Evolutionary conservation across 2,113 vertebrate species (phyloP).

Genomic region (Aegithalos caudatus): DNA sequence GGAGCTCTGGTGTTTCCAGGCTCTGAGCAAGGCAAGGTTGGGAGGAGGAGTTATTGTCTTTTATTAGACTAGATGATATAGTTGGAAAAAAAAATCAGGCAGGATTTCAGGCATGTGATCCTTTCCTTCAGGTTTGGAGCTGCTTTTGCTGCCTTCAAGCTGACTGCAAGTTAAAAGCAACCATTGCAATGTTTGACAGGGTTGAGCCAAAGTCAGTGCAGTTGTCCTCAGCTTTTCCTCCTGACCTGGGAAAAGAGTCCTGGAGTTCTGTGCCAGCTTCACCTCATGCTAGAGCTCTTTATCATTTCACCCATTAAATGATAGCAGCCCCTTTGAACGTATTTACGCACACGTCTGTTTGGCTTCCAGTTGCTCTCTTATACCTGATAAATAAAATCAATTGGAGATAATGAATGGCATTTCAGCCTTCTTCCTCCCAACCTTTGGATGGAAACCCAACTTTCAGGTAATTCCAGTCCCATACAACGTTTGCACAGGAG

Average conservation of each 20-base stretch:
- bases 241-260: background rate
- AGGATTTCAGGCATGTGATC: background rate
- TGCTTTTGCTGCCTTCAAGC: background rate
- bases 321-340: background rate
- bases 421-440: background rate
- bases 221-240: background rate
- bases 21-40: slow-evolving; percentile 37
- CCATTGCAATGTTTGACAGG: background rate
- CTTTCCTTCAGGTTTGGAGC: slow-evolving; percentile 25
- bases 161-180: background rate
- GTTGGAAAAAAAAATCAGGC: background rate
- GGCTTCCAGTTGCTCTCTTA: background rate
- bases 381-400: background rate
- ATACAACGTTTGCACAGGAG: background rate
- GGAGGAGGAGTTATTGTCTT: slow-evolving; percentile 59
- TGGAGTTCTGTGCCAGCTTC: background rate
- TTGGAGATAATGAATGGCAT: background rate
- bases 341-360: background rate
- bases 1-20: slow-evolving; percentile 53
- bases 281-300: background rate
- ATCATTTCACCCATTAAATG: background rate
- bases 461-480: background rate
- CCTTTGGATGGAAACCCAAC: background rate
- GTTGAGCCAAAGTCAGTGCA: background rate
- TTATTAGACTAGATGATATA: slow-evolving; percentile 47